phyloP scores from a whole-genome alignment of 2,113 vertebrate genomes.

The Cepphus grylle region DNA sequence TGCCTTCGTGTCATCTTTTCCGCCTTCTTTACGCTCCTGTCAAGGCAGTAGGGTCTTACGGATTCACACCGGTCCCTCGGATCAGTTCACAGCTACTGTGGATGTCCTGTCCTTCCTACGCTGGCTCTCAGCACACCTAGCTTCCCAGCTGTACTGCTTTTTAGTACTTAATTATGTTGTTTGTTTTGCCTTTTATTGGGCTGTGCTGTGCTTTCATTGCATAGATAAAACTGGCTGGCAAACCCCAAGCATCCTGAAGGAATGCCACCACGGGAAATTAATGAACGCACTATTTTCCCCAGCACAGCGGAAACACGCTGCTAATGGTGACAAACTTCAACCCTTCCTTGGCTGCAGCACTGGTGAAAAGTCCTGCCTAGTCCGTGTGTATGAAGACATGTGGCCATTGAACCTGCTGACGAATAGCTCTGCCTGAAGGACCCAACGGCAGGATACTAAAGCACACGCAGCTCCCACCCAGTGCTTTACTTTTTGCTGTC shows the following conservation, averaged over 20 bases:
- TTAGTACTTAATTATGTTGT: neutral
- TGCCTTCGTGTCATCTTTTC: neutral
- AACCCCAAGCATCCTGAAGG: neutral
- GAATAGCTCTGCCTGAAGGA: neutral
- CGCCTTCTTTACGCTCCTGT: neutral
- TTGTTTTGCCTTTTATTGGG: neutral
- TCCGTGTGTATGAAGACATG: neutral
- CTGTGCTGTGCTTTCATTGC: neutral
- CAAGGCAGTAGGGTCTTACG: fast-evolving
- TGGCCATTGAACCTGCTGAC: neutral
- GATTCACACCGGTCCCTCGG: neutral
- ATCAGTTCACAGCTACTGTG: neutral
- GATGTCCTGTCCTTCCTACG: neutral
- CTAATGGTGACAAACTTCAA: neutral
- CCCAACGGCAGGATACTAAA: neutral
- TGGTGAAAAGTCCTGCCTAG: neutral
- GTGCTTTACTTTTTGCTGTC: neutral
- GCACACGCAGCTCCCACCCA: fast-evolving
- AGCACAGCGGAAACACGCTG: neutral
- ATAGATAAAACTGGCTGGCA: neutral
- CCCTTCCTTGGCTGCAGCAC: neutral
- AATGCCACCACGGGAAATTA: neutral
- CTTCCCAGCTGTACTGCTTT: neutral
- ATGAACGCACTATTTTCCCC: neutral
- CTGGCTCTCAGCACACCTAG: neutral